Evolutionary conservation across 1,140 invertebrate genomes (phyloP), one percentile per base, ranked within the genome.

Genomic region (Ridgeia piscesae): DNA sequence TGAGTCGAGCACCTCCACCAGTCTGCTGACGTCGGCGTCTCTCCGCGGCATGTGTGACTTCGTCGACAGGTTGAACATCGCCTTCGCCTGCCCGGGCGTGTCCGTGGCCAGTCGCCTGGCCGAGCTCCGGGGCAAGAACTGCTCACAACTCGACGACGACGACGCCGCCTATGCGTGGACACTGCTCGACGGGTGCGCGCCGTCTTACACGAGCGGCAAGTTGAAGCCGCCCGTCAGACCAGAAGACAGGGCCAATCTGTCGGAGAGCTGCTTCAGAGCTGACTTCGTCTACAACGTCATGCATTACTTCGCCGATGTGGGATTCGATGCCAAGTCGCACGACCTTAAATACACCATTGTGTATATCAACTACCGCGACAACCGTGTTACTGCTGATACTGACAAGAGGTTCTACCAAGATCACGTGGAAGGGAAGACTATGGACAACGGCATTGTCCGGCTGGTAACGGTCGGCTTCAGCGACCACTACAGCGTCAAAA

Each of bases 391-490:
- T 14, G 58, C 8, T n/a, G 33, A 34, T 1, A n/a, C 27, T 21
- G 89, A 34, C 0, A 21, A 34, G 89, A 90, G 8, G 0, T 35
- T 90, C n/a, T 90, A 35, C 33, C 4, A 90, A 77, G 58, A 77
- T 21, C 6, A 35, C 31, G 33, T 90, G 31, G 14, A 8, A 4
- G 0, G 1, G 1, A 11, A 34, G 2, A 90, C 33, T 90, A 17
- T 90, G 17, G 89, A 35, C n/a, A 35, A 90, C 2, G 6, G n/a
- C 21, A 35, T 34, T n/a, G 89, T 90, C 89, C 35, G 33, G 17
- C 11, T 34, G 34, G 89, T 34, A 14, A 33, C 91, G 33, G 91
- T 92, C 91, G 77, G 88, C 77, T 77, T 92, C 33, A 14, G 31
- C 0, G 1, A 92, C 33, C 91, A 92, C 1, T 33, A 31, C 33